Conservation (phyloP, 2,113 vertebrate genomes). For the Ictalurus punctatus region DNA sequence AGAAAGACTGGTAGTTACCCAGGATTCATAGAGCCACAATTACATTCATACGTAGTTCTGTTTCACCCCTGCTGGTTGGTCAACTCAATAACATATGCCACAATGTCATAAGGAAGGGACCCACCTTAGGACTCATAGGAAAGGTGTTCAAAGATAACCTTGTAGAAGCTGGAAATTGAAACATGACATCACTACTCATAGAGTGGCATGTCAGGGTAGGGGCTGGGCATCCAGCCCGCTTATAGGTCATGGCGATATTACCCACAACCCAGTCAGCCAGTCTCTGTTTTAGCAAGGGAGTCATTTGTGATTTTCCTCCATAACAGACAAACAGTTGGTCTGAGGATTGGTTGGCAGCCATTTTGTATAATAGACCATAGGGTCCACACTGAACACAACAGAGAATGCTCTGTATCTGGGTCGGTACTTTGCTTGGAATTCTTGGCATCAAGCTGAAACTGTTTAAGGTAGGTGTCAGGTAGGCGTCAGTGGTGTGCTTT, state of each 20-base stretch:
- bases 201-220: neutral
- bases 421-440: neutral
- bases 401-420: neutral
- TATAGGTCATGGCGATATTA: neutral
- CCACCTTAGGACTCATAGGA: neutral
- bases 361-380: neutral
- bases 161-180: neutral
- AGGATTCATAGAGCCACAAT: neutral
- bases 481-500: neutral
- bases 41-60: neutral
- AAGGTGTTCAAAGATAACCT: neutral
- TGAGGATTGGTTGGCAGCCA: neutral
- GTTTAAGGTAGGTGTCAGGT: neutral
- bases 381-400: neutral
- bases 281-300: neutral
- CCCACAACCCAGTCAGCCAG: neutral
- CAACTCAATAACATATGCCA: neutral
- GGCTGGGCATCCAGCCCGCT: neutral
- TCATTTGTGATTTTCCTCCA: neutral
- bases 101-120: neutral
- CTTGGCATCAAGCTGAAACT: neutral
- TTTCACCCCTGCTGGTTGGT: neutral
- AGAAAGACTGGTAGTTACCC: neutral
- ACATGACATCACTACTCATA: neutral
- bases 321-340: neutral